Evolutionary conservation across 2,888 invertebrate genomes (phyloP), one percentile per base, ranked within the genome.

Genomic region (Leptopilina myrica): DNA sequence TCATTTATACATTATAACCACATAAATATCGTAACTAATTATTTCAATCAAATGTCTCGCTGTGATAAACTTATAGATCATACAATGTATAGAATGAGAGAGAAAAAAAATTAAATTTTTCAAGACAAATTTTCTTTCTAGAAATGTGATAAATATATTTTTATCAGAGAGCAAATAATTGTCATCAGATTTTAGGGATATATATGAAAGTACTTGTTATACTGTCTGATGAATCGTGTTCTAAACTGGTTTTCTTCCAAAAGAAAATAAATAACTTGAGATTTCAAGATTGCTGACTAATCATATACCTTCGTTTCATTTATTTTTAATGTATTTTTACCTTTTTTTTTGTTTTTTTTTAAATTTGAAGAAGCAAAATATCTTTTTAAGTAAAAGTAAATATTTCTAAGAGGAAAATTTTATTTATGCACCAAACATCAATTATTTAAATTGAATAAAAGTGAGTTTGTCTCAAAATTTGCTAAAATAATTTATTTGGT

Each of bases 241-340:
- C 49, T n/a, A 69, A 69, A 69, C 69, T 49, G 53, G 69, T 69
- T 69, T 49, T 53, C 69, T 49, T 26, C 8, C 49, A 53, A 49
- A 33, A 53, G 49, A 69, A 69, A 69, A 69, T 53, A 69, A 26
- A 69, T 46, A 26, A 12, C 20, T 49, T 49, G 12, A 20, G 62
- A 62, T 69, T 49, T 49, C 49, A 14, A 53, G 49, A 69, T 69
- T 53, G 12, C 69, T 49, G 26, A 53, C 69, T 69, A 69, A 69
- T 69, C 69, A 69, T 69, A 69, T 46, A 15, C 20, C 20, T 20
- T 7, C 69, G 20, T 69, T 26, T 20, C 33, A 43, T 8, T 43
- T 43, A 43, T 43, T 43, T 69, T 53, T 26, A 43, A 15, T 49
- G n/a, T 20, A 46, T 67, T 20, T 33, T 33, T 33, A 4, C 33